Conservation (phyloP, 2,113 vertebrate species). For the Lasiurus borealis region DNA sequence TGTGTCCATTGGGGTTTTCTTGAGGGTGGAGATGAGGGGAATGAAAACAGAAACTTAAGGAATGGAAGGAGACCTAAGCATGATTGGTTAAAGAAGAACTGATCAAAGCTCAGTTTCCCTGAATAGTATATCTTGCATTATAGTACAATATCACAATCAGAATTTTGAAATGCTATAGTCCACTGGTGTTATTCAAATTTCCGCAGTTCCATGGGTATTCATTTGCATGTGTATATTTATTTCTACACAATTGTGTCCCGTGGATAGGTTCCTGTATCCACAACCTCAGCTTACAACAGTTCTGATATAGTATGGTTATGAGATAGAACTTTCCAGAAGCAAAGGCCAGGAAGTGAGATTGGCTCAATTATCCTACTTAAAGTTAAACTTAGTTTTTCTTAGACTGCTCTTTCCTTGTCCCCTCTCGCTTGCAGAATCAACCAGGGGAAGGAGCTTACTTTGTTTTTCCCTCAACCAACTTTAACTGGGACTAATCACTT, state of each 20-base stretch:
- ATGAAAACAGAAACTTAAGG: background rate
- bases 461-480: background rate
- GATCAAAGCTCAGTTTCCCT: constrained; percentile 2
- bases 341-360: background rate
- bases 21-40: background rate
- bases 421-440: background rate
- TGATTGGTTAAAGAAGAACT: background rate
- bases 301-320: background rate
- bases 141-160: background rate
- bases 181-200: constrained; percentile 13
- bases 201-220: background rate
- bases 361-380: background rate
- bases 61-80: background rate
- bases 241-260: background rate
- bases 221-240: background rate
- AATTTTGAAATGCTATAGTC: background rate
- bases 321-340: background rate
- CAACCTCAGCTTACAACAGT: background rate
- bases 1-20: background rate
- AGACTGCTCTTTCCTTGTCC: background rate
- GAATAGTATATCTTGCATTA: background rate
- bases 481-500: background rate
- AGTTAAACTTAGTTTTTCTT: constrained; percentile 11
- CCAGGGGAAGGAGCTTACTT: background rate
- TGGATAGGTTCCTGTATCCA: background rate